These are phyloP conservation scores for Myiagra hebetior DNA, from an alignment of 2,113 vertebrate species.

Conservation along the genomic window DNA sequence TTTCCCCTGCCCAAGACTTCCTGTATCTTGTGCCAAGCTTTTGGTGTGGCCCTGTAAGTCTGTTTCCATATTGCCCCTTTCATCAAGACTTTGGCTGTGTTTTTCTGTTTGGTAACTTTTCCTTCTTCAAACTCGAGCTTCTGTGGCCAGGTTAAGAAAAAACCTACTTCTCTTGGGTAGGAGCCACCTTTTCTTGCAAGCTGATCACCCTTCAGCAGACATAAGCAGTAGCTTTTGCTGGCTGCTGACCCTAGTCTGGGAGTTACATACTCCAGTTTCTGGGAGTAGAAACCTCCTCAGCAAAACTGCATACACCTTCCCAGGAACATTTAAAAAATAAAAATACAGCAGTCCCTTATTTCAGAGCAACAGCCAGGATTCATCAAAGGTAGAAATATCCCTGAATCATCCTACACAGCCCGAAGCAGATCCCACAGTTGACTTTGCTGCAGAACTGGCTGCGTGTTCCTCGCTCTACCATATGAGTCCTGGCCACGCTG, in stretches of 20 bases:
- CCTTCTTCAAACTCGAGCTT: background rate
- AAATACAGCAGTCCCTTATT: constrained; percentile 7
- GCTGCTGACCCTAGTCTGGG: constrained; percentile 28
- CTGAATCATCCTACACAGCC: constrained; percentile 25
- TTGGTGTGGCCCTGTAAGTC: constrained; percentile 54
- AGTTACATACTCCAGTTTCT: background rate
- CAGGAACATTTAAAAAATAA: constrained; percentile 19
- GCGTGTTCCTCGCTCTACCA: background rate
- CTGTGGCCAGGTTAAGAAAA: constrained; percentile 1
- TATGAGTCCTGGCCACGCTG: background rate
- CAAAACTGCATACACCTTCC: constrained; percentile 25
- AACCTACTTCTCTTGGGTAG: background rate
- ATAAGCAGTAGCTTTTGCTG: constrained; percentile 32
- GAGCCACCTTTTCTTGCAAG: constrained; percentile 43
- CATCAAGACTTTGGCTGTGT: constrained; percentile 38
- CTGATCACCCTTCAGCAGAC: constrained; percentile 32
- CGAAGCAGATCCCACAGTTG: background rate
- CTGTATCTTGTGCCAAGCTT: constrained; percentile 46
- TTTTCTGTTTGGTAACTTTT: constrained; percentile 48
- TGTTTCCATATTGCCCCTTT: constrained; percentile 39
- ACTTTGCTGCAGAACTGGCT: constrained; percentile 16
- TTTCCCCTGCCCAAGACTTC: constrained; percentile 50
- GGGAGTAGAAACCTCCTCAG: constrained; percentile 27
- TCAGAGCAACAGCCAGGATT: constrained; percentile 32
- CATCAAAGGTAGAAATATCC: constrained; percentile 42